These are phyloP conservation scores for Loxodonta africana DNA, from an alignment of 2,113 vertebrate species.

Conservation along the genomic window DNA sequence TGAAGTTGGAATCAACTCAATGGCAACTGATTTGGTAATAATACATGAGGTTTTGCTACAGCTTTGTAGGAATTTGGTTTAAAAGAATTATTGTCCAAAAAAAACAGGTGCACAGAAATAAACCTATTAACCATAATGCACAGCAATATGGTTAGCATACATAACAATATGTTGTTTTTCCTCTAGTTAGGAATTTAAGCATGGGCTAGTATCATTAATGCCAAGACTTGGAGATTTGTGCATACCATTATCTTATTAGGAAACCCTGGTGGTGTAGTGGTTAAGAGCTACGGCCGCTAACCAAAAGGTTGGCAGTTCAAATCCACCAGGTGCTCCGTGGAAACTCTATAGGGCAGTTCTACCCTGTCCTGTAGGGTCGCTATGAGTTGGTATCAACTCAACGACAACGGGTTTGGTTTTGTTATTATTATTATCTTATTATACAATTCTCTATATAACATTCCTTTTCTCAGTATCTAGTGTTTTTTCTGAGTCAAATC, in stretches of 20 bases:
- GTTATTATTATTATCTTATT: not conserved
- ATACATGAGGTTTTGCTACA: not conserved
- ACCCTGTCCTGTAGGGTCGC: no score
- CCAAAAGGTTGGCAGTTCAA: no score
- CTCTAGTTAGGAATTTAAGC: slow-evolving; percentile 72
- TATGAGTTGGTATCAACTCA: no score
- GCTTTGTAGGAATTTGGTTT: not conserved
- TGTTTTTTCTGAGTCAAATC: slow-evolving; percentile 27
- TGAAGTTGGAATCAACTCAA: not conserved
- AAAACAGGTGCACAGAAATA: not conserved
- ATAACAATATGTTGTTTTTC: slow-evolving; percentile 53
- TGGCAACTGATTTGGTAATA: no score
- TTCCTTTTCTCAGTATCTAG: not conserved
- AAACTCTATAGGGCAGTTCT: no score
- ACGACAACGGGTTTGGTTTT: no score
- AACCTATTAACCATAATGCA: not conserved
- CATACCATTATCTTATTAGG: slow-evolving; percentile 9
- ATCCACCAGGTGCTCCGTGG: no score
- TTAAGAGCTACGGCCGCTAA: no score
- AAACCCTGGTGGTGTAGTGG: no score
- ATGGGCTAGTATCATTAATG: slow-evolving; percentile 72
- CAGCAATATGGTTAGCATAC: not conserved
- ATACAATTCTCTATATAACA: not conserved
- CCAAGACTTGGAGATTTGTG: slow-evolving; percentile 57
- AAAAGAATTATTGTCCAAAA: slow-evolving; percentile 27